A percentile compares a stretch with the other conserved stretches of the same genome.
phyloP scores from a whole-genome alignment of 2,113 vertebrate species.

The Leptobrachium ailaonicum region DNA sequence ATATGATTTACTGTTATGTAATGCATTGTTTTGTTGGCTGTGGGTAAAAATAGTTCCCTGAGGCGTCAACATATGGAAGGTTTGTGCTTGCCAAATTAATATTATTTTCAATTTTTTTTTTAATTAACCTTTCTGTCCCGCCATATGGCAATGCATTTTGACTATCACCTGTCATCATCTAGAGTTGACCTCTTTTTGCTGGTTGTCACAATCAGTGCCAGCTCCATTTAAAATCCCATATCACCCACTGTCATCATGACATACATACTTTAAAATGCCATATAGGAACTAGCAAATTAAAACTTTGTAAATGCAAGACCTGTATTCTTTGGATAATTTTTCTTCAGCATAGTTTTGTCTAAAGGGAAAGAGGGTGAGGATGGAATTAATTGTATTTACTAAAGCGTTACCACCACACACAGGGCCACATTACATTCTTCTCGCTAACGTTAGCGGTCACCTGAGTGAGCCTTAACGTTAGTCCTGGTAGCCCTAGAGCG shows the following conservation, averaged over 20 bases:
- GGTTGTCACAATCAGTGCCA: constrained; percentile 6
- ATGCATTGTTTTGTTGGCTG: neutral
- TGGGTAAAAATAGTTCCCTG: constrained; percentile 6
- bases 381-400: too few relatives aligned
- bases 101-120: constrained; percentile 19
- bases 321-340: too few relatives aligned
- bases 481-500: too few relatives aligned
- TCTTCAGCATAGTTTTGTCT: too few relatives aligned
- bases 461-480: too few relatives aligned
- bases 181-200: neutral
- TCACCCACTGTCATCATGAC: neutral
- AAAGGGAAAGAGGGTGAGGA: too few relatives aligned
- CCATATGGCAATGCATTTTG: constrained; percentile 30
- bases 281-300: neutral
- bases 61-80: constrained; percentile 21
- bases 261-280: neutral
- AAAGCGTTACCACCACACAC: too few relatives aligned
- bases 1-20: constrained; percentile 15
- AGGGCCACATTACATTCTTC: too few relatives aligned
- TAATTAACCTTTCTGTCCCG: constrained; percentile 38
- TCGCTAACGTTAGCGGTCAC: too few relatives aligned
- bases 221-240: neutral
- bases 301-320: neutral
- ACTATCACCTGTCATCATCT: constrained; percentile 14
- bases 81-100: constrained; percentile 18